Evolutionary conservation across 2,888 invertebrate genomes (phyloP), one percentile per base, ranked within the genome.

Genomic region (Rhamphomyia laevipes): DNA sequence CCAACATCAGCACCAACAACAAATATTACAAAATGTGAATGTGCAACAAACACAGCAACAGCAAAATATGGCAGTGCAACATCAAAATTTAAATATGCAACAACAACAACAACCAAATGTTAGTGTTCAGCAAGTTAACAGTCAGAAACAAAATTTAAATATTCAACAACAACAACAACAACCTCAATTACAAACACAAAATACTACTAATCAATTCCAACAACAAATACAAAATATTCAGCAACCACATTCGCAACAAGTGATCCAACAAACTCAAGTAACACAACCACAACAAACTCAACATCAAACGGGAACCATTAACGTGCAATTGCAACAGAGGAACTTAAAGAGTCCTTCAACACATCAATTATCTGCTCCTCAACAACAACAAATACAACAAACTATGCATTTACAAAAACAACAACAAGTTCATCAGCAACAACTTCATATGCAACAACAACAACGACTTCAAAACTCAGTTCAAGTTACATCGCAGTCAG

Each of bases 401-500:
- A 68, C 48, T 63, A 62, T 55, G 21, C 52, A 40, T 31, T 56
- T 55, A 49, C 47, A 53, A 38, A 44, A 47, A n/a, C 45, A 53
- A 44, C 49, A 59, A 46, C 53, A 55, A 55, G 63, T 64, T 55
- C 70, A 71, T 1, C 73, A 73, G 56, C 66, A 63, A 3, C 74
- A 73, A 51, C 57, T 64, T 9, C 63, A 62, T 2, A 70, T 70
- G 17, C 57, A 55, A 44, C 55, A 47, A 57, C 64, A 67, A 10
- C 41, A 31, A 52, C 71, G 72, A 1, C 74, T 73, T 7, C 33
- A 69, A 76, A 3, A 62, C 76, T 46, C 74, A 72, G 48, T 68
- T 68, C 35, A 72, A 76, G 12, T 76, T 75, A 56, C 77, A 77
- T 52, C 74, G 75, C 49, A 57, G 56, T 27, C 63, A 58, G 9